Conservation (phyloP, 2,113 vertebrate genomes). For the Podarcis muralis region DNA sequence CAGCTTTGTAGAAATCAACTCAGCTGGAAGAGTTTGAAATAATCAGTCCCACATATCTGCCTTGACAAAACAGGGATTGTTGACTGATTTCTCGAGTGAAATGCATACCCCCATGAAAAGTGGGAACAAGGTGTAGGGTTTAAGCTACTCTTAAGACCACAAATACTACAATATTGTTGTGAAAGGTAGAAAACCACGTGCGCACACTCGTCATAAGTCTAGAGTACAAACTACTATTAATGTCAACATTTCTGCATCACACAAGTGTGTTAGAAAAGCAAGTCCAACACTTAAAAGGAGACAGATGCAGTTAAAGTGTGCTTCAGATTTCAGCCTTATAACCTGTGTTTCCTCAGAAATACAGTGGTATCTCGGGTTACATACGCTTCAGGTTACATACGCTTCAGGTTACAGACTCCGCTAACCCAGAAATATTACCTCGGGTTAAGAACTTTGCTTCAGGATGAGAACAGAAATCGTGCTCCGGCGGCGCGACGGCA, state of each 20-base stretch:
- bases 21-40: not conserved
- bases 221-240: conserved; percentile 15
- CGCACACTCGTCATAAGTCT: conserved; percentile 23
- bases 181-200: conserved; percentile 1
- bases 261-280: not conserved
- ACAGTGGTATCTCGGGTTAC: too few species aligned
- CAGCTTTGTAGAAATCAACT: conserved; percentile 39
- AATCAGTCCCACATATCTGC: not conserved
- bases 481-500: too few species aligned
- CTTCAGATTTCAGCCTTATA: not conserved
- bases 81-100: conserved; percentile 10
- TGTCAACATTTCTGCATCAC: not conserved
- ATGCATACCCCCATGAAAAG: conserved; percentile 9
- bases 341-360: too few species aligned
- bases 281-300: not conserved
- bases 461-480: too few species aligned
- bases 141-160: conserved; percentile 42
- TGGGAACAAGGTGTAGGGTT: not conserved
- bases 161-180: conserved; percentile 3
- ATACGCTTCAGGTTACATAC: too few species aligned
- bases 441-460: too few species aligned
- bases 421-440: too few species aligned
- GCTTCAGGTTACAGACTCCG: too few species aligned
- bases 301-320: not conserved
- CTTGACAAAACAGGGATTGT: conserved; percentile 16